Conservation (phyloP, 2,113 vertebrate species). For the Chauna torquata region DNA sequence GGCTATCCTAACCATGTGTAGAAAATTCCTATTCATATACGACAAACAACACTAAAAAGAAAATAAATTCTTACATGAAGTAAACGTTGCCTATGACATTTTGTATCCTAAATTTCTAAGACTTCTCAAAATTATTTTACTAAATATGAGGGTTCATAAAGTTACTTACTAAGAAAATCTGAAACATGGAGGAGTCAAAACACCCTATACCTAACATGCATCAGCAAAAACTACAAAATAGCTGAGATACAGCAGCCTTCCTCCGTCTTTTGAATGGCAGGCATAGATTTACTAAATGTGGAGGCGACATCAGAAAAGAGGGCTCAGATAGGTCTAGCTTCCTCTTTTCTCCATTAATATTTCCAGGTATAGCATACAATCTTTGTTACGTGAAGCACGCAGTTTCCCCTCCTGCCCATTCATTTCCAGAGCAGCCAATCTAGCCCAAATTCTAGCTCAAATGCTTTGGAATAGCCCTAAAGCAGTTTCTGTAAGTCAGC, state of each 20-base stretch:
- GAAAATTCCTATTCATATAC: background rate
- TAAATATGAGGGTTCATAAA: background rate
- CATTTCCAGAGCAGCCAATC: background rate
- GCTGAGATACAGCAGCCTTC: background rate
- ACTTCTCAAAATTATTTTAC: background rate
- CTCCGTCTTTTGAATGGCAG: background rate
- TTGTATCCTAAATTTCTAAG: background rate
- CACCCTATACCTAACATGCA: background rate
- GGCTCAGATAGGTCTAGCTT: background rate
- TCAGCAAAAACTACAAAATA: background rate
- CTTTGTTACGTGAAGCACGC: background rate
- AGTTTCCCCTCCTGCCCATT: background rate
- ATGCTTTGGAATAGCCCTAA: background rate
- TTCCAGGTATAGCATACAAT: background rate
- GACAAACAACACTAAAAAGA: background rate
- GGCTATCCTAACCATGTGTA: rapidly evolving
- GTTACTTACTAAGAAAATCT: background rate
- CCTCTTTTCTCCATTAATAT: background rate
- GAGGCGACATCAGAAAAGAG: background rate
- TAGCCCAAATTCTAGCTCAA: background rate
- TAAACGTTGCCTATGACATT: background rate
- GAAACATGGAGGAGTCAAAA: background rate
- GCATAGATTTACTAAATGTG: background rate
- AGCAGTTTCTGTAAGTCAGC: background rate
- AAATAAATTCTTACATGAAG: background rate